These are phyloP conservation scores for Neogobius melanostomus DNA, from an alignment of 2,113 vertebrate genomes.

Conservation along the genomic window DNA sequence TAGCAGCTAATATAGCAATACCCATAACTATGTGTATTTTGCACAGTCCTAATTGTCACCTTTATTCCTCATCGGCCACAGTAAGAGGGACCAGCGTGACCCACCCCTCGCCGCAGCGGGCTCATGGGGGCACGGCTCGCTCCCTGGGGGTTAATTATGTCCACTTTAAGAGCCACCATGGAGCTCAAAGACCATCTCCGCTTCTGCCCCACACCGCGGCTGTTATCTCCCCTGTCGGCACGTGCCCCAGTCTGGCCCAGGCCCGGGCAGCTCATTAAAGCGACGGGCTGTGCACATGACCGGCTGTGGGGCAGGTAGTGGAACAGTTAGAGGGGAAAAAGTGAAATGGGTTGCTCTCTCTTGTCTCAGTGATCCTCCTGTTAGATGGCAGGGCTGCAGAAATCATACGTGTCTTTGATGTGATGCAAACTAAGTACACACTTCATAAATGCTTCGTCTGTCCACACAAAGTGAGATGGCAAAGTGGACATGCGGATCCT, in stretches of 20 bases:
- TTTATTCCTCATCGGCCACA: neutral
- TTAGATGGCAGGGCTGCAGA: no score
- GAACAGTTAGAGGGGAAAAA: neutral
- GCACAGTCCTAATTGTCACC: neutral
- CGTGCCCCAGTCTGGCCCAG: constrained; percentile 43
- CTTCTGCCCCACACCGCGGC: constrained; percentile 29
- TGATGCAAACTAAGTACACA: no score
- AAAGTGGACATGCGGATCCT: no score
- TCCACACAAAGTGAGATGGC: no score
- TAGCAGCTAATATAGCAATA: no score
- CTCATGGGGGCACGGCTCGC: constrained; percentile 51
- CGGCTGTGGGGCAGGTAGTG: constrained; percentile 46
- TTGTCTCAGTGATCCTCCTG: neutral
- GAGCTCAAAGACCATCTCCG: constrained; percentile 43
- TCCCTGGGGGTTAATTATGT: constrained; percentile 78
- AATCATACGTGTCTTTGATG: no score
- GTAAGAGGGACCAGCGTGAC: neutral
- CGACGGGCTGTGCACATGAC: constrained; percentile 64
- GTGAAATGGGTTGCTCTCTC: neutral
- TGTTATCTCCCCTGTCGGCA: constrained; percentile 50
- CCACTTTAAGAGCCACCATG: constrained; percentile 67
- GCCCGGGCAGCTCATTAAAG: constrained; percentile 72
- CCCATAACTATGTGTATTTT: no score
- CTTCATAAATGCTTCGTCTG: no score
- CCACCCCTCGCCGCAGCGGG: constrained; percentile 36